Percentiles rank a stretch among this genome's conserved stretches.
phyloP scores from a whole-genome alignment of 2,113 vertebrate genomes.

The Aphelocoma coerulescens region DNA sequence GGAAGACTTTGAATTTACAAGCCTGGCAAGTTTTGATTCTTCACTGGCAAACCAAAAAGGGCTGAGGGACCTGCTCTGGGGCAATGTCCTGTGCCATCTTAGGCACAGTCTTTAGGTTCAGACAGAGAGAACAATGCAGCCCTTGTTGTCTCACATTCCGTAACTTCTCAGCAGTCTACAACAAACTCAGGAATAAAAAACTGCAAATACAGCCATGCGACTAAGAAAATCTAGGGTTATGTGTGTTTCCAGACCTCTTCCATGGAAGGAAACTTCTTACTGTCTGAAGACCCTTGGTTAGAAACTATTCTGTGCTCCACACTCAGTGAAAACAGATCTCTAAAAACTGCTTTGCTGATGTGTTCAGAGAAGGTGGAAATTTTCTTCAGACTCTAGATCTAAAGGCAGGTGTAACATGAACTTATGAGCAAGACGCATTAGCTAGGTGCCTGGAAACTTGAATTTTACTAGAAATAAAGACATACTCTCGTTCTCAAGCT shows the following conservation, averaged over 20 bases:
- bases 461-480: not conserved
- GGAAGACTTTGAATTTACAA: not conserved
- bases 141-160: not conserved
- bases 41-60: not conserved
- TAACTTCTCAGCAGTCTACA: not conserved
- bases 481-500: not conserved
- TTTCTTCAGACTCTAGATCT: not conserved
- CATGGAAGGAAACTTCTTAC: not conserved
- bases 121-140: not conserved
- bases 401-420: not conserved
- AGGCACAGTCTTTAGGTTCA: not conserved
- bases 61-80: not conserved
- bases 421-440: not conserved
- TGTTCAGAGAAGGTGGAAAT: not conserved
- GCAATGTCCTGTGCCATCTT: not conserved
- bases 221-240: not conserved
- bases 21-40: not conserved
- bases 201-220: not conserved
- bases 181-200: not conserved
- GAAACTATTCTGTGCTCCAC: not conserved
- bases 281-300: not conserved
- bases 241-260: not conserved
- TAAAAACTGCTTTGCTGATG: not conserved
- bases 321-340: not conserved
- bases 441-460: not conserved